A percentile compares a stretch with the other conserved stretches of the same genome.
Evolutionary conservation across 1,140 invertebrate genomes (phyloP).

Genomic region (Aphaenogaster ashmeadi): DNA sequence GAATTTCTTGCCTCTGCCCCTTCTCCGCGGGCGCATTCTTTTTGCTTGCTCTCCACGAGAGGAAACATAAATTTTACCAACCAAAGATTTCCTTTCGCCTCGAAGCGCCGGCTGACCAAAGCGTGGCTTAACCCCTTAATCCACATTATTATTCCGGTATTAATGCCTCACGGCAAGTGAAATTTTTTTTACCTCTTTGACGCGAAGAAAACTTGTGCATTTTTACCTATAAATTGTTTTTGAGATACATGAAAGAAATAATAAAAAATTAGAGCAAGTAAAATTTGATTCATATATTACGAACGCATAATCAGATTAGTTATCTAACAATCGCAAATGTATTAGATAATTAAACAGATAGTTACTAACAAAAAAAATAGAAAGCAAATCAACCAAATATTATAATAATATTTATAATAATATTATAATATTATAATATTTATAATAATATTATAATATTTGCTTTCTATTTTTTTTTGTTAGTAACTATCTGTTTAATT

Average conservation of each 20-base stretch:
- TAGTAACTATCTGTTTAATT: too few species aligned
- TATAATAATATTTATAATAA: too few species aligned
- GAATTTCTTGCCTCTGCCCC: conserved; percentile 66
- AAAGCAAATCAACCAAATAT: too few species aligned
- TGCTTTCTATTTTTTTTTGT: background rate
- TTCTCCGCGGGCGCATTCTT: background rate
- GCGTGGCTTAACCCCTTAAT: conserved; percentile 57
- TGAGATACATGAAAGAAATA: background rate
- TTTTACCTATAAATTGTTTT: conserved; percentile 12
- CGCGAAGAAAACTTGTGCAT: conserved; percentile 2
- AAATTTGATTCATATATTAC: background rate
- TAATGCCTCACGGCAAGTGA: conserved; percentile 32
- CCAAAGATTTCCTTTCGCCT: conserved; percentile 59
- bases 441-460: too few species aligned
- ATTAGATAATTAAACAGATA: background rate
- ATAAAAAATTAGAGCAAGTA: background rate
- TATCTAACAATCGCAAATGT: background rate
- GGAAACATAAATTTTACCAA: conserved; percentile 69
- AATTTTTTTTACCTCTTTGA: conserved; percentile 53
- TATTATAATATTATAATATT: too few species aligned
- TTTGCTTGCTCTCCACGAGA: conserved; percentile 64
- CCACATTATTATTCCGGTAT: conserved; percentile 53
- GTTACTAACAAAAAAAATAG: too few species aligned
- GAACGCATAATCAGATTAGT: background rate
- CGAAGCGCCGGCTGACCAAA: conserved; percentile 58